Percentiles rank a stretch among this genome's conserved stretches.
phyloP scores from a whole-genome alignment of 2,113 vertebrate species.

The Desmodus rotundus region DNA sequence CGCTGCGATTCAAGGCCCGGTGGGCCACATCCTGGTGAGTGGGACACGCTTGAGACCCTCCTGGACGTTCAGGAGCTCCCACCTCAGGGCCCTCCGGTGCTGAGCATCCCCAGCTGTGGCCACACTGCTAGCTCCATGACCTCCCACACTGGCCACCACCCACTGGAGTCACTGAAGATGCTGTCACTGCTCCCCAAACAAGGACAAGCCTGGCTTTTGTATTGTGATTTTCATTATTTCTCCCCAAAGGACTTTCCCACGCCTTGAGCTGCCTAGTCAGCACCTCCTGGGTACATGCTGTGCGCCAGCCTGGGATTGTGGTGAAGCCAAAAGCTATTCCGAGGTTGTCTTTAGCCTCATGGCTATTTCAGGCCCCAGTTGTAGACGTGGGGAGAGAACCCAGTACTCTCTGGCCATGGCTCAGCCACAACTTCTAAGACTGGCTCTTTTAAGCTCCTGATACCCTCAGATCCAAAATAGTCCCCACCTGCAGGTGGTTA shows the following conservation, averaged over 20 bases:
- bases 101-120: fast-evolving
- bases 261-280: not conserved
- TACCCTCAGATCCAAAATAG: conserved; percentile 55
- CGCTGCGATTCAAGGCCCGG: too few relatives aligned
- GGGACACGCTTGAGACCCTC: not conserved
- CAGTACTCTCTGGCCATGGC: not conserved
- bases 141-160: not conserved
- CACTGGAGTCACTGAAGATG: not conserved
- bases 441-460: not conserved
- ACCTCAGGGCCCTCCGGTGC: not conserved
- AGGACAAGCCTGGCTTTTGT: not conserved
- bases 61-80: not conserved
- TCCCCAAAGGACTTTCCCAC: not conserved
- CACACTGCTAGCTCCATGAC: not conserved
- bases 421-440: conserved; percentile 32
- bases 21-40: not conserved
- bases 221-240: not conserved
- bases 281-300: not conserved
- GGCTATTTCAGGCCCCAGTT: conserved; percentile 49
- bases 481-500: not conserved
- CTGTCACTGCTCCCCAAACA: not conserved
- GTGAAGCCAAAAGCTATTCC: conserved; percentile 61
- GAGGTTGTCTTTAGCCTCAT: not conserved
- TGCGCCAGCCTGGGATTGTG: not conserved
- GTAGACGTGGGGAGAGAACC: not conserved